These are phyloP conservation scores for Caenorhabditis sp. DNA, from an alignment of 2,888 invertebrate genomes.

Conservation along the genomic window DNA sequence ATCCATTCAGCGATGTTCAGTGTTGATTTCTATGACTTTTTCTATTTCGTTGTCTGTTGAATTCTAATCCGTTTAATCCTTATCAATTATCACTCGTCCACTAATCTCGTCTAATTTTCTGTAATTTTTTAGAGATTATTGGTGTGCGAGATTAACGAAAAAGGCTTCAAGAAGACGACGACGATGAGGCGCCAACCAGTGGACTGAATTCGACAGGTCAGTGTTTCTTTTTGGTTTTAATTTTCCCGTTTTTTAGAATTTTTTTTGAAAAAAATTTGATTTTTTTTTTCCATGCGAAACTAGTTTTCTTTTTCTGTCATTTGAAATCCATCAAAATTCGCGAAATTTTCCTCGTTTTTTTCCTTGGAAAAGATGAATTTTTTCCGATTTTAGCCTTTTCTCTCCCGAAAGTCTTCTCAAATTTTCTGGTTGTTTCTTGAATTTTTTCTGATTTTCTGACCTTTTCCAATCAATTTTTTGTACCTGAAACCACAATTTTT, in stretches of 20 bases:
- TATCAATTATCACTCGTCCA: background rate
- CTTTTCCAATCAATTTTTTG: background rate
- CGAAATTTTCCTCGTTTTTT: too few species aligned
- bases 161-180: constrained; percentile 19
- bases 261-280: too few species aligned
- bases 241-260: background rate
- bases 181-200: constrained; percentile 44
- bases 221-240: background rate
- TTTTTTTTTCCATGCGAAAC: background rate
- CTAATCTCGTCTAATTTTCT: background rate
- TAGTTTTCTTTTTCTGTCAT: background rate
- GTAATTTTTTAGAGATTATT: constrained; percentile 13
- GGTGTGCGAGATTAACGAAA: background rate
- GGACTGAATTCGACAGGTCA: constrained; percentile 46
- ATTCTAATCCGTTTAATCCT: constrained; percentile 27
- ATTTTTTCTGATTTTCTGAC: constrained; percentile 1
- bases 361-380: background rate
- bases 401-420: too few species aligned
- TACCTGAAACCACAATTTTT: background rate
- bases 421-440: background rate
- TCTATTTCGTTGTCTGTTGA: background rate
- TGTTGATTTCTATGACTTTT: constrained; percentile 43
- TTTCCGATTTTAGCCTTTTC: background rate
- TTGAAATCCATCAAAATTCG: constrained; percentile 3
- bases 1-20: constrained; percentile 59